phyloP scores from a whole-genome alignment of 1,140 invertebrate genomes.

The Rhizoglyphus robini region DNA sequence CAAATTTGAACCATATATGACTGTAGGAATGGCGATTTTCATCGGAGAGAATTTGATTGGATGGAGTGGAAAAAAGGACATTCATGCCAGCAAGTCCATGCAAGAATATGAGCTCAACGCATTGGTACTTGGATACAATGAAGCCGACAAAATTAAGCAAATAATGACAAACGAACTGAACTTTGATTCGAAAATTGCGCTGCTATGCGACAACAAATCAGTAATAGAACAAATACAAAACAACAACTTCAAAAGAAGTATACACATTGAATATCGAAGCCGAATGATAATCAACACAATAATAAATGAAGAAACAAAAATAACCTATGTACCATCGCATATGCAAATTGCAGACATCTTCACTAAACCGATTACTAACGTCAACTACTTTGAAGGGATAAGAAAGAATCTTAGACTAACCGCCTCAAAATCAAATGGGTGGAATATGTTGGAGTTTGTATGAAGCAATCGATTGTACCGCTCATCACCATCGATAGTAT shows the following conservation, averaged over 20 bases:
- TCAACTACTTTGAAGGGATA: too few species aligned
- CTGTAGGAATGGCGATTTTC: conserved; percentile 32
- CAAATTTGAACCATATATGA: conserved; percentile 28
- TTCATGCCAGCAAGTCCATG: not conserved
- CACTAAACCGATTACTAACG: conserved; percentile 19
- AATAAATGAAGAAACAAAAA: not conserved
- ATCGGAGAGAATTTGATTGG: not conserved
- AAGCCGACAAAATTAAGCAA: not conserved
- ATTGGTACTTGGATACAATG: not conserved
- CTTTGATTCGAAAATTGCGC: not conserved
- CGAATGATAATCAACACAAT: conserved; percentile 32
- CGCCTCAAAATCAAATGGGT: not conserved
- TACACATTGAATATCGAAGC: conserved; percentile 33
- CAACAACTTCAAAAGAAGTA: conserved; percentile 26
- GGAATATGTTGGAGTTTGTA: too few species aligned
- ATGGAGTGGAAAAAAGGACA: not conserved
- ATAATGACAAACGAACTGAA: not conserved
- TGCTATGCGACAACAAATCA: not conserved
- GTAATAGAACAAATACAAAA: not conserved
- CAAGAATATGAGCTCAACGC: too few species aligned
- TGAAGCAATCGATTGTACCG: too few species aligned
- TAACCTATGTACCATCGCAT: conserved; percentile 5
- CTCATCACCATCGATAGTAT: too few species aligned
- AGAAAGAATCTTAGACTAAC: not conserved
- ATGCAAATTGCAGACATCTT: conserved; percentile 20